Conservation (phyloP, 2,888 invertebrate genomes). For the Copidosoma aretas region DNA sequence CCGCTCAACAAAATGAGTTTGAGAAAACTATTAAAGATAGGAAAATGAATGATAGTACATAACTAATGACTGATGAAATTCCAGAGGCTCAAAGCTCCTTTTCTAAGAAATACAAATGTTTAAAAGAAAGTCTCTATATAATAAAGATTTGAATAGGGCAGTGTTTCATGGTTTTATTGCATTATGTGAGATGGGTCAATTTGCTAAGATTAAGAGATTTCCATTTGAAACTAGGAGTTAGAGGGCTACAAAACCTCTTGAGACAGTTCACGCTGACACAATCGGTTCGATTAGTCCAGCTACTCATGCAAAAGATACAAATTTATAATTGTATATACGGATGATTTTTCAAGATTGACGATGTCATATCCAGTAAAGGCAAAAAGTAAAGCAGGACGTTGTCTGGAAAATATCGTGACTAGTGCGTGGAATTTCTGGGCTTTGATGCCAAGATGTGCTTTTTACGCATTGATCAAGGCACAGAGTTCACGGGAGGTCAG, state of each 20-base stretch:
- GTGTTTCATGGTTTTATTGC: no score
- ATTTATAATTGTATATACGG: conserved; percentile 39
- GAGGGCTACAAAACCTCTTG: conserved; percentile 38
- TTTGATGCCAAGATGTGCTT: conserved; percentile 43
- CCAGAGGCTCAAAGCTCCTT: not conserved
- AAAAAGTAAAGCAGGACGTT: conserved; percentile 37
- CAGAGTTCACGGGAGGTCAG: no score
- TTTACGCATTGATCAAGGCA: conserved; percentile 38
- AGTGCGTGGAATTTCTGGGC: conserved; percentile 43
- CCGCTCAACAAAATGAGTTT: conserved; percentile 14
- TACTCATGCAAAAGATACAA: conserved; percentile 36
- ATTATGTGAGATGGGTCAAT: conserved; percentile 43
- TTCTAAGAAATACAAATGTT: conserved; percentile 15
- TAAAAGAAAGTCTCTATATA: conserved; percentile 33
- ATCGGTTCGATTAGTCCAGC: conserved; percentile 40
- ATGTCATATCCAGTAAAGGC: conserved; percentile 40
- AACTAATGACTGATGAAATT: not conserved
- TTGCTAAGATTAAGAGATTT: conserved; percentile 43
- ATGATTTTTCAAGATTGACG: conserved; percentile 43
- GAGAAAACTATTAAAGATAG: conserved; percentile 34
- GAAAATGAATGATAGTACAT: conserved; percentile 30
- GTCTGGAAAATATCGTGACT: conserved; percentile 37
- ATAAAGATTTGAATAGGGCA: conserved; percentile 27
- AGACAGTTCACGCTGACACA: conserved; percentile 41
- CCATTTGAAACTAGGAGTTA: conserved; percentile 36